Evolutionary conservation across 2,797 vertebrate genomes (phyloP).

Genomic region (Alcedo quadribrachys): DNA sequence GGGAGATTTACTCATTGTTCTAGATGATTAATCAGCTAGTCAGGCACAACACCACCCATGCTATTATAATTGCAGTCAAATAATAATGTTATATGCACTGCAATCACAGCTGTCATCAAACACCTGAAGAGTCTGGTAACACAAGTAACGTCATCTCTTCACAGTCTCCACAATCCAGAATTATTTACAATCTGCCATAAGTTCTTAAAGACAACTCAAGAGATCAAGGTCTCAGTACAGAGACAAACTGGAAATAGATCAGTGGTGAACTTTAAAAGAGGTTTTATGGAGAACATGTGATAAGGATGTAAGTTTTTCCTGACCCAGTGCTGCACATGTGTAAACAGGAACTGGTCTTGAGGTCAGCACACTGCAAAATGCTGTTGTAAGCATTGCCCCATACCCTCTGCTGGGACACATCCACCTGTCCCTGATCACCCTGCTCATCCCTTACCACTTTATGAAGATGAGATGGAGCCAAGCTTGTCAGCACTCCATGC

Average conservation of each 20-base stretch:
- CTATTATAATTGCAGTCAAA: conserved; percentile 27
- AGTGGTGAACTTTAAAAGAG: not conserved
- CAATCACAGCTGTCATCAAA: conserved; percentile 14
- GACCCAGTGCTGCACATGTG: not conserved
- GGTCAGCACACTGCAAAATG: not conserved
- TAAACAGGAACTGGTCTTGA: not conserved
- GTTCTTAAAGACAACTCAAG: not conserved
- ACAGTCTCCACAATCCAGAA: not conserved
- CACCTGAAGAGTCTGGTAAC: not conserved
- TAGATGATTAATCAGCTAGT: conserved; percentile 51
- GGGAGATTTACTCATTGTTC: conserved; percentile 20
- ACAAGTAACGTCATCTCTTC: not conserved
- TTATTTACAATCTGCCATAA: not conserved
- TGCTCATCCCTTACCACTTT: not conserved
- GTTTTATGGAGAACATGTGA: not conserved
- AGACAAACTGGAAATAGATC: not conserved
- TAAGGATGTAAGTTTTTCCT: not conserved
- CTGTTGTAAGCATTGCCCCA: not conserved
- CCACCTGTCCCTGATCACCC: fast-evolving
- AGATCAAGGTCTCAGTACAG: not conserved
- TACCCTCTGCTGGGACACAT: not conserved
- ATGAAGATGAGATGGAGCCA: not conserved
- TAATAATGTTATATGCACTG: not conserved
- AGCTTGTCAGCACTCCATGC: not conserved
- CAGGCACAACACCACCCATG: conserved; percentile 41